Evolutionary conservation across 2,113 vertebrate genomes (phyloP).

Genomic region (Argyrosomus japonicus): DNA sequence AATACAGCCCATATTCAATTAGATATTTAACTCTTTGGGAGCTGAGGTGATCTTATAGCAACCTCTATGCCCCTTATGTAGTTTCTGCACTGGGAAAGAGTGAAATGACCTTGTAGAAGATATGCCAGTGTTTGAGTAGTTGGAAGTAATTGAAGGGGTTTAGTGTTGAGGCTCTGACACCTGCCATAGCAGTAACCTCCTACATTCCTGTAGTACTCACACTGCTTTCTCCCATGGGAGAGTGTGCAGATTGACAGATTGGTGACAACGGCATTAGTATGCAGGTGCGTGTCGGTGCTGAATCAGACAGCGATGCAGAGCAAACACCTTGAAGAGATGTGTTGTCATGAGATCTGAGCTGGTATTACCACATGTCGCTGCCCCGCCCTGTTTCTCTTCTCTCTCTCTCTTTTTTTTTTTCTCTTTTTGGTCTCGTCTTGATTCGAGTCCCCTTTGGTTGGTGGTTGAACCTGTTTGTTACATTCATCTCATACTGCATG

Average conservation of each 20-base stretch:
- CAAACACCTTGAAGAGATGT: slow-evolving; percentile 71
- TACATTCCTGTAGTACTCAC: slow-evolving; percentile 35
- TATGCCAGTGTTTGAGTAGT: slow-evolving; percentile 12
- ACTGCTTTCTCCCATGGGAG: slow-evolving; percentile 58
- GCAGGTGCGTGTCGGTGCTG: slow-evolving; percentile 68
- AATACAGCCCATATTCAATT: slow-evolving; percentile 19
- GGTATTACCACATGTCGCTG: slow-evolving; percentile 55
- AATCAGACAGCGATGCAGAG: slow-evolving; percentile 68
- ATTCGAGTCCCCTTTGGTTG: slow-evolving; percentile 70
- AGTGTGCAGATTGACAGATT: slow-evolving; percentile 75
- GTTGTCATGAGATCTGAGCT: slow-evolving; percentile 75
- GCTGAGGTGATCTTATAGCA: not conserved
- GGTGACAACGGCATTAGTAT: slow-evolving; percentile 77
- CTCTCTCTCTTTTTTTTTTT: slow-evolving; percentile 1
- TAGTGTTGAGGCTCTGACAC: slow-evolving; percentile 46
- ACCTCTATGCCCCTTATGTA: slow-evolving; percentile 1
- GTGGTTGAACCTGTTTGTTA: slow-evolving; percentile 83
- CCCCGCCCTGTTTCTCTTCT: slow-evolving; percentile 41
- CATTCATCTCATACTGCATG: slow-evolving; percentile 89
- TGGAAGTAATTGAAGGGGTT: slow-evolving; percentile 42
- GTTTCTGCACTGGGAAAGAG: slow-evolving; percentile 18
- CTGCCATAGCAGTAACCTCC: slow-evolving; percentile 54
- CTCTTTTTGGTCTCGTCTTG: slow-evolving; percentile 45
- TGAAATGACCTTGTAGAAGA: slow-evolving; percentile 43
- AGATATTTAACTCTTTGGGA: slow-evolving; percentile 25